Conservation (phyloP, 2,113 vertebrate genomes). For the Hemichromis elongatus region DNA sequence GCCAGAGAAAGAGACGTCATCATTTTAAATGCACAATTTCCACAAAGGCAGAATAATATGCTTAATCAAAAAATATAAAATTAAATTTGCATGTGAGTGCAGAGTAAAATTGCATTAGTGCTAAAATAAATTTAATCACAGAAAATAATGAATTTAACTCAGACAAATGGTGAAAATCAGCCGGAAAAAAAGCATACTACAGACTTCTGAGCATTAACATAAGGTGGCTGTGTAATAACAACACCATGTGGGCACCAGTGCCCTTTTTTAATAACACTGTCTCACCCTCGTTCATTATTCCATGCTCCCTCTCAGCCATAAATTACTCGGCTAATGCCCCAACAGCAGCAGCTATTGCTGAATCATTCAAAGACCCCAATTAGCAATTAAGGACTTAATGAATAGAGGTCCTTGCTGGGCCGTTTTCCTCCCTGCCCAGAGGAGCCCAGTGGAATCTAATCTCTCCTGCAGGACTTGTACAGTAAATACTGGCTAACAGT, state of each 20-base stretch:
- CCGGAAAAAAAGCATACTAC: background rate
- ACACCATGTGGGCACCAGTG: background rate
- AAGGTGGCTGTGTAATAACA: slow-evolving; percentile 5
- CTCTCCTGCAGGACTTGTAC: slow-evolving; percentile 47
- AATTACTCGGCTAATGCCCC: slow-evolving; percentile 64
- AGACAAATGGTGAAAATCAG: background rate
- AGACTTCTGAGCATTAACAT: background rate
- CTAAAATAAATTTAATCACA: slow-evolving; percentile 3
- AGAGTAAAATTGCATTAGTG: background rate
- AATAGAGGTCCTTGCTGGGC: slow-evolving; percentile 56
- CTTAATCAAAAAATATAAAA: background rate
- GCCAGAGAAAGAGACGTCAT: background rate
- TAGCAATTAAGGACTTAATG: slow-evolving; percentile 72
- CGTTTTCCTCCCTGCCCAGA: slow-evolving; percentile 36
- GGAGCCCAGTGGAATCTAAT: slow-evolving; percentile 50
- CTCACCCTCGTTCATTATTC: slow-evolving; percentile 17
- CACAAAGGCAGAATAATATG: background rate
- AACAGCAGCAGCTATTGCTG: slow-evolving; percentile 57
- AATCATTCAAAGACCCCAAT: slow-evolving; percentile 69
- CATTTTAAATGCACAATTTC: background rate
- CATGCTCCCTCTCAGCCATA: slow-evolving; percentile 45
- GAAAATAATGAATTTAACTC: slow-evolving; percentile 5
- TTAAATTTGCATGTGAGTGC: background rate
- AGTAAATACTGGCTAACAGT: slow-evolving; percentile 38
- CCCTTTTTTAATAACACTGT: slow-evolving; percentile 41